Conservation (phyloP, 2,797 vertebrate genomes). For the Staurois parvus region DNA sequence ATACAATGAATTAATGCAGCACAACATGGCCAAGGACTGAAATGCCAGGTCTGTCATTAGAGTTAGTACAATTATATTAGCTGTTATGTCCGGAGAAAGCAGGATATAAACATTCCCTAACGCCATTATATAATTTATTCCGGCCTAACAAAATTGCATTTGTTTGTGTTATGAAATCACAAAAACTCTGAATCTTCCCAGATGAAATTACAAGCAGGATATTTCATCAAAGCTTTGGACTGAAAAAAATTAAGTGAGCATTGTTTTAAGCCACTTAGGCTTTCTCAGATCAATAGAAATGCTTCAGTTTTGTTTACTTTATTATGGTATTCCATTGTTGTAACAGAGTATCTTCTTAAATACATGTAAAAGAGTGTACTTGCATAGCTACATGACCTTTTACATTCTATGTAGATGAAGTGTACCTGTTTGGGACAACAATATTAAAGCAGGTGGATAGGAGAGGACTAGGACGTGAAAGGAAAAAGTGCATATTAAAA, state of each 20-base stretch:
- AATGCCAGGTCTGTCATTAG: constrained; percentile 71
- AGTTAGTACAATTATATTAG: constrained; percentile 69
- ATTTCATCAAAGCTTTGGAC: constrained; percentile 67
- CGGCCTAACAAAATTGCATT: constrained; percentile 74
- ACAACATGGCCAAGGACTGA: constrained; percentile 62
- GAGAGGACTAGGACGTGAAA: no score
- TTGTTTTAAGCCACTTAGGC: constrained; percentile 50
- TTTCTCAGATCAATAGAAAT: constrained; percentile 7
- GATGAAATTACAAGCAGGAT: constrained; percentile 71
- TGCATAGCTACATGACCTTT: no score
- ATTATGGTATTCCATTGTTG: neutral
- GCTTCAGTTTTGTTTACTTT: constrained; percentile 52
- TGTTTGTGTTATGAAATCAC: constrained; percentile 75
- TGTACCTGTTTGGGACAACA: no score
- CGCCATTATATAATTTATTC: constrained; percentile 68
- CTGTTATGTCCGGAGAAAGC: constrained; percentile 68
- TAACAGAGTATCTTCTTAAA: neutral
- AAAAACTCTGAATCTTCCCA: constrained; percentile 72
- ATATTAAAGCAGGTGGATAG: no score
- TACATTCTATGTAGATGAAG: no score
- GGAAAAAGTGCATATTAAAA: no score
- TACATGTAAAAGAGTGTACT: no score
- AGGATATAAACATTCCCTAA: constrained; percentile 68
- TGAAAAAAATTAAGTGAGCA: constrained; percentile 64
- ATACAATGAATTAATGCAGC: constrained; percentile 39